Base-by-base conservation (phyloP, 2,888 invertebrate species). In the Orthosia gothica region DNA sequence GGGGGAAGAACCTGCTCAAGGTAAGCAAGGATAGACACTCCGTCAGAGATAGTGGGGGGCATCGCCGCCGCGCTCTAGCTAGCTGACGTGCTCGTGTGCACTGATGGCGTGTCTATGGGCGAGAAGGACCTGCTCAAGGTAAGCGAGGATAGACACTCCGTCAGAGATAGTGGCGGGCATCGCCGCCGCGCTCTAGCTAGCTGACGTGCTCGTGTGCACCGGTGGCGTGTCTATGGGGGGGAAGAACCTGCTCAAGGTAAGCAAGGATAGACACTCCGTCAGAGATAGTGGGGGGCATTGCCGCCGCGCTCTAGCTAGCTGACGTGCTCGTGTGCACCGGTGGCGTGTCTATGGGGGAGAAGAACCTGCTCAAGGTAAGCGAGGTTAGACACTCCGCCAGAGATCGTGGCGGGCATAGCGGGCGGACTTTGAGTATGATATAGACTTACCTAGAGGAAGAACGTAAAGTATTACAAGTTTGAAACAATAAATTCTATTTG, bases 151-250 rank as follows among this genome's bases (percentile, higher is more conserved):
- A 11, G 64, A 23, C 7, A 45, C 5, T 71, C 50, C 3, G 23
- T 16, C 16, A 50, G 9, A 58, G 13, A n/a, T n/a, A 58, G 5
- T 49, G n/a, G 63, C 18, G 3, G 20, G 18, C 23, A 40, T 23
- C 16, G 9, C 11, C 15, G 61, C 92, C 0, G 97, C 97, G 16
- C 93, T 99, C 55, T 2, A 26, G 26, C 26, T 26, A 26, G 26
- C 26, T 26, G 26, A 26, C 26, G 97, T 99, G 63, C 26, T 99
- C 18, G 97, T 99, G 18, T 99, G 99, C 52, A 98, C 98, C 68
- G 99, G 99, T 7, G 99, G 99, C 32, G 99, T 99, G 1, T 99
- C 99, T 0, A 99, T 99, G 99, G 99, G 99, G 0, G 99, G 99
- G 93, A 98, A 98, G 94, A 99, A 99, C 93, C 97, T 95, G 12